These are phyloP conservation scores for Drosophila anomalata DNA, from an alignment of 2,888 invertebrate genomes.

Conservation along the genomic window DNA sequence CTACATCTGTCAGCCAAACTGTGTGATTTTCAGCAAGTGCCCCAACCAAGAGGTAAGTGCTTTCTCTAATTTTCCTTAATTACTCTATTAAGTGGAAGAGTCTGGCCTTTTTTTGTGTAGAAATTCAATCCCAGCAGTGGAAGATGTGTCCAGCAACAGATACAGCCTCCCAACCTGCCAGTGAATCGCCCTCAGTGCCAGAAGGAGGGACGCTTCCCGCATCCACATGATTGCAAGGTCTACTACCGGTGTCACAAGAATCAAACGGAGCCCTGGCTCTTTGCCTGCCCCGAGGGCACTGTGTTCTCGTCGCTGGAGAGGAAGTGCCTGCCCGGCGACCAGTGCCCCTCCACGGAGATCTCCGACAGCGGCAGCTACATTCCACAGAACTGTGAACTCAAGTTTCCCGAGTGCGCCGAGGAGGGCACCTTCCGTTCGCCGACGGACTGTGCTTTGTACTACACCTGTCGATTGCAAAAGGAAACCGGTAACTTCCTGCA, in stretches of 20 bases:
- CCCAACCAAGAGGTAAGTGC: constrained; percentile 74
- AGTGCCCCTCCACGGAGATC: constrained; percentile 80
- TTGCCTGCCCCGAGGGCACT: constrained; percentile 78
- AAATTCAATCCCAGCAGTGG: constrained; percentile 70
- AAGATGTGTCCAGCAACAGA: constrained; percentile 71
- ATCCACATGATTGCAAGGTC: constrained; percentile 78
- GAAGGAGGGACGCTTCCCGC: constrained; percentile 81
- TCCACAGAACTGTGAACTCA: constrained; percentile 73
- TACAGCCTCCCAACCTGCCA: constrained; percentile 31
- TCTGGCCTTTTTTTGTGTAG: constrained; percentile 37
- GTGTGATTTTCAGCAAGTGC: constrained; percentile 83
- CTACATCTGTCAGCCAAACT: constrained; percentile 83
- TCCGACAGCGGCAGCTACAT: constrained; percentile 70
- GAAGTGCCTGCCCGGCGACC: constrained; percentile 76
- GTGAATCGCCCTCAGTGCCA: constrained; percentile 58
- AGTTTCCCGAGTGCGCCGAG: constrained; percentile 81
- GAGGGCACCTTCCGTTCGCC: constrained; percentile 82
- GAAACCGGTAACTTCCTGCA: constrained; percentile 80
- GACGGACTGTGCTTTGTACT: constrained; percentile 83
- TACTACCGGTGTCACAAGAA: constrained; percentile 81
- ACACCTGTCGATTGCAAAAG: constrained; percentile 81
- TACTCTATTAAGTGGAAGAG: background rate
- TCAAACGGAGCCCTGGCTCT: constrained; percentile 68
- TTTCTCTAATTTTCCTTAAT: background rate
- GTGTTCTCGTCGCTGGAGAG: constrained; percentile 75